phyloP scores from a whole-genome alignment of 2,113 vertebrate genomes.

The Hassar affinis region DNA sequence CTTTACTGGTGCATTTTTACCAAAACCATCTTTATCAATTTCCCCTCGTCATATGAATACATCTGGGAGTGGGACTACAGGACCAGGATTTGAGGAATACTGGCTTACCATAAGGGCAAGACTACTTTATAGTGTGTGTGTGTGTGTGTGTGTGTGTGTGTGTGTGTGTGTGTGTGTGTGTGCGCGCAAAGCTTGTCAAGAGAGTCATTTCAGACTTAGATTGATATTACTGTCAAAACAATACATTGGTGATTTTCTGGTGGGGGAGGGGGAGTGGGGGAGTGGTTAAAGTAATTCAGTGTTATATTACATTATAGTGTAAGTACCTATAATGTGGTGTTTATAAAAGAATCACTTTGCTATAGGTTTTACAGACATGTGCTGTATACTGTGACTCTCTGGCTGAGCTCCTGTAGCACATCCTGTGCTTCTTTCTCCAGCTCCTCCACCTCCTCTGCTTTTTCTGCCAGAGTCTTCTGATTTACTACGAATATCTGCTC shows the following conservation, averaged over 20 bases:
- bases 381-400: constrained; percentile 88
- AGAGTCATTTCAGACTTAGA: neutral
- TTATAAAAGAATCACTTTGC: neutral
- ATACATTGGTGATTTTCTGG: neutral
- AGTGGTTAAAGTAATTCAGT: neutral
- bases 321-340: neutral
- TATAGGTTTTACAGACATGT: constrained; percentile 74
- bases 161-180: neutral
- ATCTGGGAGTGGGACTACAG: neutral
- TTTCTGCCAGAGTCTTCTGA: constrained; percentile 82
- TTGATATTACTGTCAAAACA: neutral
- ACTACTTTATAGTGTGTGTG: neutral
- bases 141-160: neutral
- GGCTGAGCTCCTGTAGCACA: constrained; percentile 85
- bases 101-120: neutral
- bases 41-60: neutral
- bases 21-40: neutral
- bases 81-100: neutral
- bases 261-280: too few relatives aligned
- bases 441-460: constrained; percentile 78
- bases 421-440: constrained; percentile 79
- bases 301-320: too few relatives aligned
- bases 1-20: neutral
- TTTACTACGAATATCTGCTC: constrained; percentile 85
- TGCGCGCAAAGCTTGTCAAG: neutral